Base-by-base conservation (phyloP, 2,888 invertebrate species). In the Neoitamus cyanurus region DNA sequence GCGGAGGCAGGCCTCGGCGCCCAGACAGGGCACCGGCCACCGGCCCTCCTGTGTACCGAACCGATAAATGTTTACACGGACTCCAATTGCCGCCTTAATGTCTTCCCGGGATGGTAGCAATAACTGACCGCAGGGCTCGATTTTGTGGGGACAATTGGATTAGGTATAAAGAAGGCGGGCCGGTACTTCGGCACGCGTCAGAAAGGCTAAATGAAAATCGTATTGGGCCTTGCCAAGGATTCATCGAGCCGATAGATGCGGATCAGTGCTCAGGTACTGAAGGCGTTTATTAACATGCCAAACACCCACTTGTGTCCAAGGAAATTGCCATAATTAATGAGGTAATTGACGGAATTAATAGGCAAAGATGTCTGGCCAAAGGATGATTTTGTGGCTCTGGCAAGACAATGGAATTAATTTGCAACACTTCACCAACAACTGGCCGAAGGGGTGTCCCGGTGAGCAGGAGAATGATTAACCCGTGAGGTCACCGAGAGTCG, bases 61-160 rank as follows among this genome's bases (percentile, higher is more conserved):
- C 58, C 80, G 58, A 80, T 80, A 80, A 80, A 80, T 80, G 80
- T 80, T 80, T 80, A 80, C 80, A 80, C 31, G 80, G 15, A 58
- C 48, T 68, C 68, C n/a, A 58, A 80, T 80, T 80, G 58, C 58
- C 68, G 68, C 42, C 80, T 68, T 68, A 68, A 80, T 80, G 80
- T 80, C 34, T 48, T 58, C 34, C 9, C 30, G 58, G 58, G 20
- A 58, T 58, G 58, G 31, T 31, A 80, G 34, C 58, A 31, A 68
- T 34, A 80, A 80, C 30, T 34, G 34, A 80, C 80, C 80, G 58
- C 80, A 80, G n/a, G 34, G 58, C 68, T 34, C 48, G 58, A 20
- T 80, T 34, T 20, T 80, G 80, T 20, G 80, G 80, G 25, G 37
- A 25, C 36, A 37, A 42, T 37, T 37, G 25, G 25, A 34, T 25